Evolutionary conservation across 2,797 vertebrate genomes (phyloP).

Genomic region (Cygnus olor): DNA sequence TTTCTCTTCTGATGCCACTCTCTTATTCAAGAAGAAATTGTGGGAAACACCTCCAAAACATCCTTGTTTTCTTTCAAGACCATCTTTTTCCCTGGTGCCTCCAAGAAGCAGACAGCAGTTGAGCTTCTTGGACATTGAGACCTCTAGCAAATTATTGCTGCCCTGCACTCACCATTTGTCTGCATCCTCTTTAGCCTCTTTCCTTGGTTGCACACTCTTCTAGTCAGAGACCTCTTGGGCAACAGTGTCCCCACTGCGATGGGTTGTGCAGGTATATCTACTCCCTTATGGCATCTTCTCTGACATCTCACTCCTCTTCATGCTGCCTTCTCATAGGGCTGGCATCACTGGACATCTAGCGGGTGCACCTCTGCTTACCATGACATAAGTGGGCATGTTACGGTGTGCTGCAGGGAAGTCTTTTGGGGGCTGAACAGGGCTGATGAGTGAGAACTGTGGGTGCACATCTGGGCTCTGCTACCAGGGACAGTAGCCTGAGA

Average conservation of each 20-base stretch:
- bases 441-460: not conserved
- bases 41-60: not conserved
- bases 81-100: not conserved
- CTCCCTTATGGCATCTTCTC: not conserved
- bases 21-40: not conserved
- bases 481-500: not conserved
- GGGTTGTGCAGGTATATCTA: not conserved
- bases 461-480: not conserved
- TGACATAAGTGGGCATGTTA: not conserved
- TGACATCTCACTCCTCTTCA: fast-evolving
- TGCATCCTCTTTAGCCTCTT: not conserved
- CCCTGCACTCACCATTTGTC: not conserved
- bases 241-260: not conserved
- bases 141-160: not conserved
- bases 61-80: not conserved
- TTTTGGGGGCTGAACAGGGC: not conserved
- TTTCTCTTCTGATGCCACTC: not conserved
- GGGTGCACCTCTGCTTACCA: fast-evolving
- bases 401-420: not conserved
- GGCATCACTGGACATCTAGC: not conserved
- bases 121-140: not conserved
- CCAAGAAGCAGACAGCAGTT: not conserved
- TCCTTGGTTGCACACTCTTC: not conserved
- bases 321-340: fast-evolving
- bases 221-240: not conserved